Evolutionary conservation across 35 echinoderm and acorn worm species (phyloP).

Genomic region (Eucidaris tribuloides): DNA sequence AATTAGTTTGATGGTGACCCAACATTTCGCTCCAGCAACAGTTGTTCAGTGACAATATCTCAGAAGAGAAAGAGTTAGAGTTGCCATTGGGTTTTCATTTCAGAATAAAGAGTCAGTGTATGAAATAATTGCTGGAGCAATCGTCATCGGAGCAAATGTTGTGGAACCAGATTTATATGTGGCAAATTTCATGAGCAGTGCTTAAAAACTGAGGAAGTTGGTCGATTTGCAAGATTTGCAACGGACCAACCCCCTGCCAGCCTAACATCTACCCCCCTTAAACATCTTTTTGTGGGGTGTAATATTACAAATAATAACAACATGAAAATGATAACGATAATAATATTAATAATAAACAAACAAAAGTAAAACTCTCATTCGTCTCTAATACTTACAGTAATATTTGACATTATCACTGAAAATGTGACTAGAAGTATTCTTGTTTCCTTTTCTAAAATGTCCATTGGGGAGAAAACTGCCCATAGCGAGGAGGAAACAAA

Average conservation of each 20-base stretch:
- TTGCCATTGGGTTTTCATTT: background rate
- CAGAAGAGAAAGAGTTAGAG: background rate
- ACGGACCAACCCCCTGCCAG: too few species aligned
- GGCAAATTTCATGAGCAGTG: too few species aligned
- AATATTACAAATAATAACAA: background rate
- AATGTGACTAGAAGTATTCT: conserved; percentile 68
- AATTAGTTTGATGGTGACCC: background rate
- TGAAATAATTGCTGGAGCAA: background rate
- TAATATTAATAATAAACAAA: background rate
- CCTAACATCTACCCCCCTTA: too few species aligned
- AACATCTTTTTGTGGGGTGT: background rate
- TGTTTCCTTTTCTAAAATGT: conserved; percentile 58
- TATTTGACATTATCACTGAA: conserved; percentile 13
- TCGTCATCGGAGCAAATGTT: background rate
- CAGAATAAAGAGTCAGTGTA: background rate
- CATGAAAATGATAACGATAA: background rate
- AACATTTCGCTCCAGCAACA: background rate
- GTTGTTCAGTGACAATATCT: background rate
- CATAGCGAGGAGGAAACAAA: conserved; percentile 53
- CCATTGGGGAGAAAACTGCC: conserved; percentile 59
- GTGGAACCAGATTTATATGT: too few species aligned
- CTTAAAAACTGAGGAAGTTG: too few species aligned
- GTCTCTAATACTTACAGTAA: conserved; percentile 26
- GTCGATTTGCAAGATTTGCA: too few species aligned
- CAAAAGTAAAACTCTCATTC: background rate